Evolutionary conservation across 1,140 invertebrate species (phyloP), one percentile per base, ranked within the genome.

Genomic region (Steinernema khuongi): DNA sequence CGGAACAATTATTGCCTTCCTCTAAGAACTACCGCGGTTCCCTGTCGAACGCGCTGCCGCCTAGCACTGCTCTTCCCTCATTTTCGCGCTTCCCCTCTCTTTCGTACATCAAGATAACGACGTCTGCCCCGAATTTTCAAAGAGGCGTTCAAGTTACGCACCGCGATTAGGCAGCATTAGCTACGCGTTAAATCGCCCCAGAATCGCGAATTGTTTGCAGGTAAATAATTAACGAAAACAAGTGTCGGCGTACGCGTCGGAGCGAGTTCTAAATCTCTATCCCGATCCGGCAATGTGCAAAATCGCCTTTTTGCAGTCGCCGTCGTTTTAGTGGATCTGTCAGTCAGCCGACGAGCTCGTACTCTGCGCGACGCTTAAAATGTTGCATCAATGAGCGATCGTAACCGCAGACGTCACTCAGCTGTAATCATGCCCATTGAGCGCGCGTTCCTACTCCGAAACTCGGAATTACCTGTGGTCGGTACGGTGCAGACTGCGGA

Each of bases 1-100:
- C 50, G 50, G 50, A 60, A 60, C 50, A 60, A 60, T 60, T 22
- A 60, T 60, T 60, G 50, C 50, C 14, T 60, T 60, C 26, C 50
- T 60, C 22, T 60, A 60, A 60, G 50, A 60, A 60, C 11, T 22
- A 11, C 50, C 36, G 36, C n/a, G n/a, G n/a, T 41, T 41, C n/a
- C 36, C 36, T 41, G n/a, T 41, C 22, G 26, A 60, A 26, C 26
- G 50, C 22, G 50, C 26, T 7, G 26, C 26, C 26, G 50, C 50
- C 11, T 60, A 60, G 22, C 19, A 41, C n/a, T n/a, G 36, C 7
- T 11, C 7, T 41, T 41, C 7, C n/a, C n/a, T 41, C 7, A n/a
- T n/a, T 41, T 41, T 41, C 36, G 36, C 7, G 7, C 7, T 7
- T 11, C 7, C 36, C 36, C 36, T 41, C n/a, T 7, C 36, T 41